phyloP scores from a whole-genome alignment of 2,113 vertebrate species.

The Piliocolobus tephrosceles region DNA sequence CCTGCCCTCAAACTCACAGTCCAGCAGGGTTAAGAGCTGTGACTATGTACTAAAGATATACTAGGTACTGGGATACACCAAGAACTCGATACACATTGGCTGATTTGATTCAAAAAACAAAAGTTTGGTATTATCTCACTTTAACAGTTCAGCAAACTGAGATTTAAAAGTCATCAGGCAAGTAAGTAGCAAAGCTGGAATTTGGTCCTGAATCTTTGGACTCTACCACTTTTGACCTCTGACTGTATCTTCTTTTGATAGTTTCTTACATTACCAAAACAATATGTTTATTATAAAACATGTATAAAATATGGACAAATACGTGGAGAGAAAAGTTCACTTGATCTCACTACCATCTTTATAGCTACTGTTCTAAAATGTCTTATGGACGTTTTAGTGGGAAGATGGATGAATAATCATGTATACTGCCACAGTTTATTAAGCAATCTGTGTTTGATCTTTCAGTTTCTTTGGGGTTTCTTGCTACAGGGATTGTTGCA shows the following conservation, averaged over 20 bases:
- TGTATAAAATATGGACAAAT: not conserved
- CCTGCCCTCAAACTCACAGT: not conserved
- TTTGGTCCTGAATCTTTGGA: not conserved
- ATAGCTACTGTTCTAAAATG: not conserved
- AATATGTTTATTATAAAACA: not conserved
- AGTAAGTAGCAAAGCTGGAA: not conserved
- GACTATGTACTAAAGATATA: not conserved
- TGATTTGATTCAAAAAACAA: not conserved
- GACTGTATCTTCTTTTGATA: not conserved
- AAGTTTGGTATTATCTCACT: not conserved
- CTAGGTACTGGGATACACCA: not conserved
- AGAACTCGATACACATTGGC: not conserved
- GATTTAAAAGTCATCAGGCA: not conserved
- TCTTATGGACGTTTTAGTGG: not conserved
- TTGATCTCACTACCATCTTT: not conserved
- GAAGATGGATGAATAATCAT: not conserved
- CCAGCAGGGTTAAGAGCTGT: not conserved
- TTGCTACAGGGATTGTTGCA: not conserved
- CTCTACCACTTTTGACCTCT: not conserved
- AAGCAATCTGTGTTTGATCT: not conserved
- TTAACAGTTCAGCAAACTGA: not conserved
- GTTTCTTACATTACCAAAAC: not conserved
- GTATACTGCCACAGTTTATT: not conserved
- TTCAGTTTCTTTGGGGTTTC: not conserved
- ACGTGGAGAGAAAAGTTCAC: not conserved